Evolutionary conservation across 2,797 vertebrate species (phyloP).

Genomic region (Emys orbicularis): DNA sequence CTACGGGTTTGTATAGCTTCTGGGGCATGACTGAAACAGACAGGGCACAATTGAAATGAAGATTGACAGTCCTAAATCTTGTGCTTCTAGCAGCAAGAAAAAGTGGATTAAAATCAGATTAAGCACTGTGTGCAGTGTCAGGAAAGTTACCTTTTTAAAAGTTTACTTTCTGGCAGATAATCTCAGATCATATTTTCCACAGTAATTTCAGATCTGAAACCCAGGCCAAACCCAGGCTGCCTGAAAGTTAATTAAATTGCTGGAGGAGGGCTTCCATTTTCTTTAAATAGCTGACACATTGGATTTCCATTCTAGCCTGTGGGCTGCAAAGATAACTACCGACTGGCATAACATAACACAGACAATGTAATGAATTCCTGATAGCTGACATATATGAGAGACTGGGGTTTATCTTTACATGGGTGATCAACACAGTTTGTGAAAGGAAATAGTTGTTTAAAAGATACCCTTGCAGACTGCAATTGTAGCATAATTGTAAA

Average conservation of each 20-base stretch:
- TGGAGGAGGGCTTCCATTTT: conserved; percentile 75
- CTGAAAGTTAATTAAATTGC: conserved; percentile 74
- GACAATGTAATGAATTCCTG: conserved; percentile 91
- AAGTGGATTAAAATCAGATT: not conserved
- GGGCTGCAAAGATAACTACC: conserved; percentile 85
- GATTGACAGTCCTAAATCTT: not conserved
- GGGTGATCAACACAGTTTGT: conserved; percentile 59
- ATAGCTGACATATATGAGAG: conserved; percentile 84
- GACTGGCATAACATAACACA: conserved; percentile 88
- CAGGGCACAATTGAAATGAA: not conserved
- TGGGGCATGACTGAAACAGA: not conserved
- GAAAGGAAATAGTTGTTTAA: conserved; percentile 62
- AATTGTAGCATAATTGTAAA: conserved; percentile 67
- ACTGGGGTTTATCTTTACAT: conserved; percentile 60
- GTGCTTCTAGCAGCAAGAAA: not conserved
- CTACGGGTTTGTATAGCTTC: not conserved
- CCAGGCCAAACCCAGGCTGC: conserved; percentile 19
- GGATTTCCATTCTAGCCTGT: conserved; percentile 80
- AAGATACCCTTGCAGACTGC: conserved; percentile 52
- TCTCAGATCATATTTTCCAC: conserved; percentile 26
- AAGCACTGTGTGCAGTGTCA: not conserved
- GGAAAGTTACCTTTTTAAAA: not conserved
- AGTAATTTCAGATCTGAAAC: conserved; percentile 53
- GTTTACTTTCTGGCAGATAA: conserved; percentile 38
- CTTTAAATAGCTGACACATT: conserved; percentile 88